Percentiles rank a stretch among this genome's conserved stretches.
These are phyloP conservation scores for Ammodytes marinus DNA, from an alignment of 2,113 vertebrate species.

Conservation along the genomic window DNA sequence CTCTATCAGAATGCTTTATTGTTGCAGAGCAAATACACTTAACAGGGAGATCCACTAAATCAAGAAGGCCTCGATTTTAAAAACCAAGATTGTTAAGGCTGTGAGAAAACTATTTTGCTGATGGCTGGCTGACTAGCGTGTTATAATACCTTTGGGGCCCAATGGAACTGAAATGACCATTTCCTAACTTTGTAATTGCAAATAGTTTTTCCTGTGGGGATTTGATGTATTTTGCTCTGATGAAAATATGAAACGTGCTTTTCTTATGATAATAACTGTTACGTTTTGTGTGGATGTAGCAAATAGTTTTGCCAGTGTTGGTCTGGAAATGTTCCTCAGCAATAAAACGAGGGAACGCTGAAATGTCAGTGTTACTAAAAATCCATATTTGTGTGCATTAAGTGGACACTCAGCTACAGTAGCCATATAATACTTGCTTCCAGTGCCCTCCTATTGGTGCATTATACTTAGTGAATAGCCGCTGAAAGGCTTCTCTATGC, in stretches of 20 bases:
- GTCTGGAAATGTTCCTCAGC: neutral
- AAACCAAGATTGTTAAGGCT: slow-evolving; percentile 46
- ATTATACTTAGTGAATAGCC: slow-evolving; percentile 55
- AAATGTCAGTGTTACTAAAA: slow-evolving; percentile 16
- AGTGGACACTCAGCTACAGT: neutral
- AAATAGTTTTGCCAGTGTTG: neutral
- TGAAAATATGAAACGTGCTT: neutral
- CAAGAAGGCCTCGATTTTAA: slow-evolving; percentile 21
- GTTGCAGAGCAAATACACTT: slow-evolving; percentile 50
- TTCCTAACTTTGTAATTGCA: slow-evolving; percentile 9
- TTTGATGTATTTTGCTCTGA: neutral
- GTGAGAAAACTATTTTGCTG: slow-evolving; percentile 50
- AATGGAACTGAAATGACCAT: slow-evolving; percentile 1
- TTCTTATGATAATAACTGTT: neutral
- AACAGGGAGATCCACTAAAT: slow-evolving; percentile 64
- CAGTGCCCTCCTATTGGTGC: slow-evolving; percentile 14
- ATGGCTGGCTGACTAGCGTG: slow-evolving; percentile 23
- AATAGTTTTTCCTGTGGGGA: neutral
- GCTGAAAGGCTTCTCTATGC: slow-evolving; percentile 50
- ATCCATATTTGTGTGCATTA: neutral
- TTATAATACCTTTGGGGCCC: slow-evolving; percentile 29
- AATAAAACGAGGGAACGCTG: neutral
- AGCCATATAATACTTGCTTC: slow-evolving; percentile 15
- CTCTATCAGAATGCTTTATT: slow-evolving; percentile 61
- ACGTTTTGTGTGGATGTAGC: neutral